These are phyloP conservation scores for Rafetus swinhoei DNA, from an alignment of 2,113 vertebrate species.

Conservation along the genomic window DNA sequence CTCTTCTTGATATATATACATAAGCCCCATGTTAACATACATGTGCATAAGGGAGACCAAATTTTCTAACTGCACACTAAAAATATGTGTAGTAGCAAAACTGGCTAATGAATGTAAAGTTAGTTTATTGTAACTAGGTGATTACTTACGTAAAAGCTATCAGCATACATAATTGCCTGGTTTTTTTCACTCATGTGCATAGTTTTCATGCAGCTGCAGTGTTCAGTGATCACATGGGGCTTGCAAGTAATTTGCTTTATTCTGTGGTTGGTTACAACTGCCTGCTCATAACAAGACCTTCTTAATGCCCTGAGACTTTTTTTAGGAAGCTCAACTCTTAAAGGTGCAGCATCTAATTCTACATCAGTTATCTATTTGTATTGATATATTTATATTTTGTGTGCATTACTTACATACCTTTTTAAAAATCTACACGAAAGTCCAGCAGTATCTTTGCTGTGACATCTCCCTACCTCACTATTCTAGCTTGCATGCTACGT, in stretches of 20 bases:
- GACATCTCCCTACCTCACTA: not conserved
- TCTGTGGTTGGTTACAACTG: not conserved
- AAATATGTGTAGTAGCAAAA: not conserved
- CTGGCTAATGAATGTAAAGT: not conserved
- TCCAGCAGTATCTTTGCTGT: not conserved
- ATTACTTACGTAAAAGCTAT: not conserved
- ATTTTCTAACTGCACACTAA: not conserved
- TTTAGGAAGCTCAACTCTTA: not conserved
- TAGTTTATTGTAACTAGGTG: not conserved
- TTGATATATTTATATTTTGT: not conserved
- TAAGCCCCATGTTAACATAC: not conserved
- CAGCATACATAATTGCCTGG: not conserved
- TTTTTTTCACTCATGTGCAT: not conserved
- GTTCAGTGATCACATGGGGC: not conserved
- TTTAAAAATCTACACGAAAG: not conserved
- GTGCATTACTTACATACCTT: not conserved
- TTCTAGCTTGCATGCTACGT: not conserved
- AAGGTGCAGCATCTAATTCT: not conserved
- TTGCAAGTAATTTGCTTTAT: not conserved
- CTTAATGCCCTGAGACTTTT: not conserved
- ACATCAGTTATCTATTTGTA: not conserved
- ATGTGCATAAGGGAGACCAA: not conserved
- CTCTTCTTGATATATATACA: not conserved
- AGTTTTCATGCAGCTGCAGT: not conserved
- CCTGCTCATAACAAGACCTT: not conserved